Percentiles rank a stretch among this genome's conserved stretches.
Conservation (phyloP, 2,888 invertebrate species). For the Drosophila demipolita region DNA sequence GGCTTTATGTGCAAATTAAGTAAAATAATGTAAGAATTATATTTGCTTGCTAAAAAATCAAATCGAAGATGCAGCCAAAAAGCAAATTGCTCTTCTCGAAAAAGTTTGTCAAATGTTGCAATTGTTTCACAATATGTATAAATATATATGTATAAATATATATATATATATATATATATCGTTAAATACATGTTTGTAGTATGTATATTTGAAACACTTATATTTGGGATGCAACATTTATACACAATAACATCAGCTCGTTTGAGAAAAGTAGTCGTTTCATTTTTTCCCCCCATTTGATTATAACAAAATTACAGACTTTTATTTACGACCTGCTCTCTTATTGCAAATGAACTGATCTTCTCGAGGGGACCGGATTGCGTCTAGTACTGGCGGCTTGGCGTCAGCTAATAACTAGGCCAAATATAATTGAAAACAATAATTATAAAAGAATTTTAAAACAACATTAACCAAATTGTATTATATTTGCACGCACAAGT, state of each 20-base stretch:
- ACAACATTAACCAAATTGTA: constrained; percentile 39
- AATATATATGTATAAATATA: neutral
- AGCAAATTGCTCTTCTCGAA: constrained; percentile 8
- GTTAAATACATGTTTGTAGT: constrained; percentile 15
- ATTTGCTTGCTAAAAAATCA: constrained; percentile 8
- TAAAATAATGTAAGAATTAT: constrained; percentile 31
- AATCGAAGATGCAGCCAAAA: constrained; percentile 10
- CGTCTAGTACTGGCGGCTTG: constrained; percentile 14
- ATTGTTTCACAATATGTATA: constrained; percentile 9
- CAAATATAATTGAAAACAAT: constrained; percentile 39
- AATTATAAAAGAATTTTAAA: constrained; percentile 20
- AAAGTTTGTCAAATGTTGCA: constrained; percentile 8
- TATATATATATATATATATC: neutral
- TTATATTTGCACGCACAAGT: constrained; percentile 46
- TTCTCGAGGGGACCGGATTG: neutral
- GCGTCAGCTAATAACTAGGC: constrained; percentile 26
- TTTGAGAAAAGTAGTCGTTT: constrained; percentile 9
- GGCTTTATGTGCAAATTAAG: constrained; percentile 30
- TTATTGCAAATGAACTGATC: neutral
- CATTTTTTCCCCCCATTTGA: neutral
- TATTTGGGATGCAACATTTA: constrained; percentile 30
- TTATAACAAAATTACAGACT: constrained; percentile 1
- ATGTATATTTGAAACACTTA: constrained; percentile 24
- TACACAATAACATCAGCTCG: constrained; percentile 28
- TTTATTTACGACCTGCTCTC: neutral